Conservation (phyloP, 2,888 invertebrate species). For the Brachylomia viminalis region DNA sequence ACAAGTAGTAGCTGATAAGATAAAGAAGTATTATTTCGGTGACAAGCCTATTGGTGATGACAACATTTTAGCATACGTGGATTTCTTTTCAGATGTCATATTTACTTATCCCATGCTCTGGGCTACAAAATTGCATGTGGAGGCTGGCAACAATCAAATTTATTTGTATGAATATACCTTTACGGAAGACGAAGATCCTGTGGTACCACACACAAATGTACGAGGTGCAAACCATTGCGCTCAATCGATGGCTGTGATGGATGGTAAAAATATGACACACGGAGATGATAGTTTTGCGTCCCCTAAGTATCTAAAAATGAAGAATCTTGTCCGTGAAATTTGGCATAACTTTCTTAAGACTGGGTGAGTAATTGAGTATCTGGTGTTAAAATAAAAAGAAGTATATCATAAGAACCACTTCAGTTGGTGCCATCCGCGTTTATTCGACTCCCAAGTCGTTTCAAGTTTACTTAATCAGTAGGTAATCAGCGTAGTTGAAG, state of each 20-base stretch:
- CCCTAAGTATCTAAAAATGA: conserved; percentile 68
- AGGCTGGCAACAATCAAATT: conserved; percentile 74
- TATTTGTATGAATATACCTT: conserved; percentile 78
- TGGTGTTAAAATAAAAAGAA: too few species aligned
- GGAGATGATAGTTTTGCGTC: conserved; percentile 48
- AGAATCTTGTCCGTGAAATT: conserved; percentile 67
- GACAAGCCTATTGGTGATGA: conserved; percentile 66
- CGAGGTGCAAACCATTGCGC: conserved; percentile 72
- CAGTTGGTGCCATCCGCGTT: too few species aligned
- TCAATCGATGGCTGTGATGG: conserved; percentile 68
- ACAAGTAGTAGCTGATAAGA: conserved; percentile 66
- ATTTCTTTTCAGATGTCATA: conserved; percentile 80
- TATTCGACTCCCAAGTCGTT: too few species aligned
- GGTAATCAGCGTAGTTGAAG: too few species aligned
- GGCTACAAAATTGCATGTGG: conserved; percentile 68
- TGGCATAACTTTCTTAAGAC: conserved; percentile 76
- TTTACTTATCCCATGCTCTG: conserved; percentile 70
- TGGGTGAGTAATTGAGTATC: neutral
- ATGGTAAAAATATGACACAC: too few species aligned
- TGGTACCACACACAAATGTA: conserved; percentile 67
- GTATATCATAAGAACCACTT: too few species aligned
- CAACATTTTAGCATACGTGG: conserved; percentile 70
- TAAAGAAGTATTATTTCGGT: conserved; percentile 78
- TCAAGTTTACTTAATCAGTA: too few species aligned
- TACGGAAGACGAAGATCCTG: conserved; percentile 66